Percentiles rank a stretch among this genome's conserved stretches.
These are phyloP conservation scores for Amphimallon solstitiale DNA, from an alignment of 2,888 invertebrate genomes.

Conservation along the genomic window DNA sequence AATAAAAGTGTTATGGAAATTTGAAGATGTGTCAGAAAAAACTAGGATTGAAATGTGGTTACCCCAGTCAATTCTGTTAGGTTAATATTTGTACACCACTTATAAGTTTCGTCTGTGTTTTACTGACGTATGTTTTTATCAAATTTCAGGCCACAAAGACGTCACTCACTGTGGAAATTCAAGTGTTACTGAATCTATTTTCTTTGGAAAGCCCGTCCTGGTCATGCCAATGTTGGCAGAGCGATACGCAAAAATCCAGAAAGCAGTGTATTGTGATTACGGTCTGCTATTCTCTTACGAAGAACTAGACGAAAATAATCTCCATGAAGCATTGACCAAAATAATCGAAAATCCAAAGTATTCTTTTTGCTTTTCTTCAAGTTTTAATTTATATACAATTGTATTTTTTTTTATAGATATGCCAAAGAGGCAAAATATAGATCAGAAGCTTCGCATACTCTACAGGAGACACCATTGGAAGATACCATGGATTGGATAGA, in stretches of 20 bases:
- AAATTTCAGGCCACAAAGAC: slow-evolving; percentile 43
- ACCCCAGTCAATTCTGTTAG: slow-evolving; percentile 59
- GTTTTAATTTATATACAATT: background rate
- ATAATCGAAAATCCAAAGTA: slow-evolving; percentile 39
- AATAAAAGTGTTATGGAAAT: slow-evolving; percentile 66
- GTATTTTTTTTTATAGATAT: slow-evolving; percentile 36
- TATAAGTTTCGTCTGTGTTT: no score
- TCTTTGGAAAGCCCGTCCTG: slow-evolving; percentile 44
- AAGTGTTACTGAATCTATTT: slow-evolving; percentile 45
- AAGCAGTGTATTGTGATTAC: slow-evolving; percentile 40
- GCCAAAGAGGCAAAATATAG: slow-evolving; percentile 34
- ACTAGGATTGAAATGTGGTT: slow-evolving; percentile 62
- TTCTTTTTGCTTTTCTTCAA: background rate
- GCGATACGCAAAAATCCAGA: slow-evolving; percentile 42
- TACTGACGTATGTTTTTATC: background rate
- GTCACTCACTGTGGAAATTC: slow-evolving; percentile 47
- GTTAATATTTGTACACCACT: slow-evolving; percentile 38
- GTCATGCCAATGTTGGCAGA: slow-evolving; percentile 46
- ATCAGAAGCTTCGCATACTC: slow-evolving; percentile 40
- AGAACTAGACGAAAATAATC: slow-evolving; percentile 42
- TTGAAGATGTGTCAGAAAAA: slow-evolving; percentile 63
- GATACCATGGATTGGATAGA: slow-evolving; percentile 47
- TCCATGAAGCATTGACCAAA: slow-evolving; percentile 40
- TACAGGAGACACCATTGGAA: slow-evolving; percentile 41
- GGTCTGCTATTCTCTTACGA: slow-evolving; percentile 40